These are phyloP conservation scores for Agyllia agylla DNA, from an alignment of 2,888 invertebrate species.

Conservation along the genomic window DNA sequence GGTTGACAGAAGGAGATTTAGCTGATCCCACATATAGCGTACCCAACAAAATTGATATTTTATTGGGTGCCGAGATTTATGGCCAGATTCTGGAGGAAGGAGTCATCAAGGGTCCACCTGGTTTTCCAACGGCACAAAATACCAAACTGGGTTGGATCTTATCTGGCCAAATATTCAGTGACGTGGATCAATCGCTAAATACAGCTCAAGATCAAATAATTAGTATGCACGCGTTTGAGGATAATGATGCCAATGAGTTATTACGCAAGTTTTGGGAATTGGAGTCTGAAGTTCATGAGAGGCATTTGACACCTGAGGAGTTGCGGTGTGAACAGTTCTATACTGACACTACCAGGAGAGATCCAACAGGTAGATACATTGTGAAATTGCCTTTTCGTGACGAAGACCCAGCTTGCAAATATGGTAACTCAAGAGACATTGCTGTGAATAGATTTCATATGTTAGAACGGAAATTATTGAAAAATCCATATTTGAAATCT, in stretches of 20 bases:
- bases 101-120: conserved; percentile 56
- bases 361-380: conserved; percentile 46
- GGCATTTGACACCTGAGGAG: conserved; percentile 43
- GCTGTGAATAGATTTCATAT: conserved; percentile 32
- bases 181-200: background rate
- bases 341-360: conserved; percentile 22
- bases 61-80: conserved; percentile 78
- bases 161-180: conserved; percentile 50
- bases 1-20: conserved; percentile 13
- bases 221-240: conserved; percentile 5
- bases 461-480: conserved; percentile 48
- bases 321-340: conserved; percentile 48
- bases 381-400: conserved; percentile 55
- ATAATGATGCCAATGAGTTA: conserved; percentile 23
- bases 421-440: conserved; percentile 38
- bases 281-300: conserved; percentile 36
- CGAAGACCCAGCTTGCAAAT: conserved; percentile 25
- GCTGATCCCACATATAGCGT: conserved; percentile 56
- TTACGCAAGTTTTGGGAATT: conserved; percentile 58
- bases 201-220: background rate
- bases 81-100: conserved; percentile 70
- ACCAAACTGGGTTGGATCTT: conserved; percentile 78
- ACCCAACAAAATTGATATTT: conserved; percentile 70
- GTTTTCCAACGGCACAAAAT: conserved; percentile 59
- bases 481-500: conserved; percentile 40